A percentile compares a stretch with the other conserved stretches of the same genome.
These are phyloP conservation scores for Pocillopora damicornis DNA, from an alignment of 64 coral and sea anemone species.

Conservation along the genomic window DNA sequence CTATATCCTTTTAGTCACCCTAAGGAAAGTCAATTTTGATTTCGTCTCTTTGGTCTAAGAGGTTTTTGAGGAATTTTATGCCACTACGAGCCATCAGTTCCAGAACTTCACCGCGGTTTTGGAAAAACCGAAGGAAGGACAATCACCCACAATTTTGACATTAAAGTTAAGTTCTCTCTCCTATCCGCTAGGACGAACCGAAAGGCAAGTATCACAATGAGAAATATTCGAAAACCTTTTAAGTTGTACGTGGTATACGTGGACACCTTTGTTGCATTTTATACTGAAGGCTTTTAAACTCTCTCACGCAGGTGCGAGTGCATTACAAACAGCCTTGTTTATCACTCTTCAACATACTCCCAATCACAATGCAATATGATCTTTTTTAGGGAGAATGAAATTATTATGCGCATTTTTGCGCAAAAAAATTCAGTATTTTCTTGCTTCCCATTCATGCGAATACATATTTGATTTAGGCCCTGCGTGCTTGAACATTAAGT, in stretches of 20 bases:
- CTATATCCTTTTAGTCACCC: not conserved
- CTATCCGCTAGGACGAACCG: not conserved
- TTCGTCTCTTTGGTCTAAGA: not conserved
- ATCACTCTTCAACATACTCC: not conserved
- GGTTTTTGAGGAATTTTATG: not conserved
- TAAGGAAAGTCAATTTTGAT: not conserved
- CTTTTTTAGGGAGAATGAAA: not conserved
- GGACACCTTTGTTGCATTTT: not conserved
- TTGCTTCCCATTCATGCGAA: too few species aligned
- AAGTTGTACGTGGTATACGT: not conserved
- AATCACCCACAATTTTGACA: not conserved
- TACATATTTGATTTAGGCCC: too few species aligned
- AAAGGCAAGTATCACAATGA: not conserved
- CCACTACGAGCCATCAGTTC: not conserved
- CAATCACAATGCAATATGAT: not conserved
- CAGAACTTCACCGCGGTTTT: not conserved
- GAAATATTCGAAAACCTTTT: not conserved
- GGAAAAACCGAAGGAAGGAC: not conserved
- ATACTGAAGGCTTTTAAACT: not conserved
- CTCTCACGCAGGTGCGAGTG: not conserved
- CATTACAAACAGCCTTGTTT: not conserved
- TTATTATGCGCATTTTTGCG: too few species aligned
- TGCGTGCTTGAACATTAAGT: too few species aligned
- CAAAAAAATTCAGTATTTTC: too few species aligned
- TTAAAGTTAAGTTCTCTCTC: not conserved